Conservation (phyloP, 2,113 vertebrate genomes). For the Pseudolaguvia tuberculata region DNA sequence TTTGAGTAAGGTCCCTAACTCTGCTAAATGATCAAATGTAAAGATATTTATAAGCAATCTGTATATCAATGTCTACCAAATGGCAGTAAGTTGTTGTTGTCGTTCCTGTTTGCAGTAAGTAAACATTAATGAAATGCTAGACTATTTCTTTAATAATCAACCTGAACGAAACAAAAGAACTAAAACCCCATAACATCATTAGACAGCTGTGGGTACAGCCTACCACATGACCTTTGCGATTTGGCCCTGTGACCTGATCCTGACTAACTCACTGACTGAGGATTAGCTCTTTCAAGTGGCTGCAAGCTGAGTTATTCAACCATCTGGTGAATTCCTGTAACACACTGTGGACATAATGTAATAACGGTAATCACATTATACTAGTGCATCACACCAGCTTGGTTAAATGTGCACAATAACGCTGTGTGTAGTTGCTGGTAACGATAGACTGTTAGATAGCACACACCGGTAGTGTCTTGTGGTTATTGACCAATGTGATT, state of each 20-base stretch:
- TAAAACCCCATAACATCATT: not conserved
- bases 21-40: too few species aligned
- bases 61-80: too few species aligned
- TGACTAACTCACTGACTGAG: not conserved
- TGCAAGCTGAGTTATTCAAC: conserved; percentile 23
- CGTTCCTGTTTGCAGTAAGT: not conserved
- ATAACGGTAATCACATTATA: conserved; percentile 28
- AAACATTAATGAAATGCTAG: not conserved
- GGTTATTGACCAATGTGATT: conserved; percentile 6
- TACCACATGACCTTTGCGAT: conserved; percentile 12
- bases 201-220: conserved; percentile 3
- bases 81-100: not conserved
- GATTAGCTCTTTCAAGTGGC: conserved; percentile 15
- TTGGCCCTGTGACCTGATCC: conserved; percentile 21
- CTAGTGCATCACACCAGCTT: conserved; percentile 1
- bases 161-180: not conserved
- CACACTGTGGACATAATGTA: conserved; percentile 2
- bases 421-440: not conserved
- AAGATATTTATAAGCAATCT: too few species aligned
- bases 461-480: not conserved
- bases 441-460: not conserved
- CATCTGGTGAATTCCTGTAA: conserved; percentile 20
- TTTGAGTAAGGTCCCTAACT: too few species aligned
- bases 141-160: not conserved
- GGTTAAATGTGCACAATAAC: not conserved